Evolutionary conservation across 1,140 invertebrate species (phyloP).

Genomic region (Formica selysi): DNA sequence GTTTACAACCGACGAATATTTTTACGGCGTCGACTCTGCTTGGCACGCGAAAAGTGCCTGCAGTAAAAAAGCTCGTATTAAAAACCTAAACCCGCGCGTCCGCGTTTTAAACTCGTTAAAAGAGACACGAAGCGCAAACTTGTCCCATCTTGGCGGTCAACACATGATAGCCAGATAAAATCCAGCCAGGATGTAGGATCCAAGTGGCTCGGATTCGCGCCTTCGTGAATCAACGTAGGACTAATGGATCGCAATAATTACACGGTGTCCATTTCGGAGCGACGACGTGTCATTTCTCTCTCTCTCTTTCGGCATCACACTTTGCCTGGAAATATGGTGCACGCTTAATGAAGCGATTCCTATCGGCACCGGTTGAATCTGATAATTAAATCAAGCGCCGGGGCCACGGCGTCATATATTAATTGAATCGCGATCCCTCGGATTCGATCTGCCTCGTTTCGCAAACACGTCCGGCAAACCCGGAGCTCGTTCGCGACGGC

Average conservation of each 20-base stretch:
- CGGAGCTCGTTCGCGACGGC: conserved; percentile 61
- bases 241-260: conserved; percentile 54
- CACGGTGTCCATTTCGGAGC: conserved; percentile 22
- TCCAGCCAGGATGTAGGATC: background rate
- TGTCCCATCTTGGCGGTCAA: conserved; percentile 51
- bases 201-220: background rate
- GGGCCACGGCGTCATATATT: conserved; percentile 69
- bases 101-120: conserved; percentile 58
- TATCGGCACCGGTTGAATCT: conserved; percentile 79
- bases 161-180: conserved; percentile 15
- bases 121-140: conserved; percentile 25
- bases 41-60: background rate
- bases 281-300: background rate
- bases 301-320: background rate
- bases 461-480: conserved; percentile 57
- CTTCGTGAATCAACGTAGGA: background rate
- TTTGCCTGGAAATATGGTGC: conserved; percentile 48
- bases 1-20: conserved; percentile 32
- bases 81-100: conserved; percentile 6
- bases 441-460: conserved; percentile 69
- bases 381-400: conserved; percentile 80
- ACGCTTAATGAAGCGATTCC: conserved; percentile 79
- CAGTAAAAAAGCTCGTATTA: conserved; percentile 54
- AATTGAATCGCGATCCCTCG: conserved; percentile 75
- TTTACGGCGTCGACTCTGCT: conserved; percentile 52